These are phyloP conservation scores for Echeneis naucrates DNA, from an alignment of 2,797 vertebrate genomes.

Conservation along the genomic window DNA sequence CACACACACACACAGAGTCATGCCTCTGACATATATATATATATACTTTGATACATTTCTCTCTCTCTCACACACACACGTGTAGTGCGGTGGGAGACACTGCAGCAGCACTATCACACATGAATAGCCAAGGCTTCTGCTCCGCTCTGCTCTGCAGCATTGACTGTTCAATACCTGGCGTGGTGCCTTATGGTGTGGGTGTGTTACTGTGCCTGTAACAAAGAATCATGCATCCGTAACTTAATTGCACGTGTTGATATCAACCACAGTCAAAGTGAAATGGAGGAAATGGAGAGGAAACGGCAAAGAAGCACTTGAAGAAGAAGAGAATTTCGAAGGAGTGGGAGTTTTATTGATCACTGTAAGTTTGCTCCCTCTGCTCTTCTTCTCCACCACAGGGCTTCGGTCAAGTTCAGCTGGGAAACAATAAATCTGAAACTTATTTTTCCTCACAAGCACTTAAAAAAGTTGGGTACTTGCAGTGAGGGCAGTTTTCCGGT, in stretches of 20 bases:
- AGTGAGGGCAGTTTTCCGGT: constrained; percentile 3
- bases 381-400: constrained; percentile 16
- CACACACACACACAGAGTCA: constrained; percentile 8
- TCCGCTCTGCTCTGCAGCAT: constrained; percentile 63
- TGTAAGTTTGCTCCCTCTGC: constrained; percentile 1
- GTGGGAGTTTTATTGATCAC: constrained; percentile 31
- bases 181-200: constrained; percentile 47
- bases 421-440: constrained; percentile 7
- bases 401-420: constrained; percentile 31
- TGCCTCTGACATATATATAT: neutral
- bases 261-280: constrained; percentile 44
- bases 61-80: constrained; percentile 10
- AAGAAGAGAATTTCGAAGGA: constrained; percentile 36
- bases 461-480: constrained; percentile 17
- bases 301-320: constrained; percentile 1
- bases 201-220: constrained; percentile 10
- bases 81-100: constrained; percentile 59
- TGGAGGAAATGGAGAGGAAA: constrained; percentile 18
- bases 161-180: constrained; percentile 74
- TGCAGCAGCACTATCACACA: constrained; percentile 72
- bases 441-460: constrained; percentile 18
- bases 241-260: constrained; percentile 25
- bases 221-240: constrained; percentile 17
- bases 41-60: constrained; percentile 18
- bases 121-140: constrained; percentile 72